Evolutionary conservation across 2,888 invertebrate species (phyloP).

Genomic region (Zhuqinia jingwanae): DNA sequence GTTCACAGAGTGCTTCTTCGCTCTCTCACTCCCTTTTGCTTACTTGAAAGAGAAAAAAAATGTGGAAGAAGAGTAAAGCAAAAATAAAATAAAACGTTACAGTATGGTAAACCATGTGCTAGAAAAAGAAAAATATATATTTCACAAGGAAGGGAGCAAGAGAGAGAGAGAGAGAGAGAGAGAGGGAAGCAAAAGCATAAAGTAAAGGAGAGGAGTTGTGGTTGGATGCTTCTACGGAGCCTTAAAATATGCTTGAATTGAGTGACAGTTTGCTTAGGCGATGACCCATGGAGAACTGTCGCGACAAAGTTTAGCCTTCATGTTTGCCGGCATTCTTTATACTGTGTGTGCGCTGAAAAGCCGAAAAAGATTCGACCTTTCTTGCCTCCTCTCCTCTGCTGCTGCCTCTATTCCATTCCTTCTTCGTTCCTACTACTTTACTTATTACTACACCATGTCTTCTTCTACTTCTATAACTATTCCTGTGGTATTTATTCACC

Average conservation of each 20-base stretch:
- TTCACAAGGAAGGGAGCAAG: background rate
- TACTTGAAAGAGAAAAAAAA: too few species aligned
- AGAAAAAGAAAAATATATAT: constrained; percentile 25
- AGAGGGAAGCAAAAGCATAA: constrained; percentile 13
- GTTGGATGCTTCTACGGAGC: constrained; percentile 70
- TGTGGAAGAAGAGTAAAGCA: constrained; percentile 13
- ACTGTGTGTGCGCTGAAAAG: constrained; percentile 29
- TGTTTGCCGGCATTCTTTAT: constrained; percentile 76
- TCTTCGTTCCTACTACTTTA: background rate
- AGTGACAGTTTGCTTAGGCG: constrained; percentile 79
- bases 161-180: too few species aligned
- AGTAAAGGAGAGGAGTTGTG: constrained; percentile 65
- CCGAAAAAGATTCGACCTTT: constrained; percentile 55
- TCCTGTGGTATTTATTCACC: background rate
- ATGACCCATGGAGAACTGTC: constrained; percentile 80
- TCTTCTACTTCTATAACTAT: background rate
- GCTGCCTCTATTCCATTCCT: too few species aligned
- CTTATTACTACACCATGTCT: background rate
- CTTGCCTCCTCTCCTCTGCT: constrained; percentile 24
- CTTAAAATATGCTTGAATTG: constrained; percentile 74
- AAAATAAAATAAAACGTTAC: constrained; percentile 8
- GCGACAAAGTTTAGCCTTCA: constrained; percentile 79
- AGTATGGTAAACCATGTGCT: constrained; percentile 55
- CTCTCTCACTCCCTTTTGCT: background rate
- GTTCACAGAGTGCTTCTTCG: background rate